These are phyloP conservation scores for Caloenas nicobarica DNA, from an alignment of 2,113 vertebrate genomes.

Conservation along the genomic window DNA sequence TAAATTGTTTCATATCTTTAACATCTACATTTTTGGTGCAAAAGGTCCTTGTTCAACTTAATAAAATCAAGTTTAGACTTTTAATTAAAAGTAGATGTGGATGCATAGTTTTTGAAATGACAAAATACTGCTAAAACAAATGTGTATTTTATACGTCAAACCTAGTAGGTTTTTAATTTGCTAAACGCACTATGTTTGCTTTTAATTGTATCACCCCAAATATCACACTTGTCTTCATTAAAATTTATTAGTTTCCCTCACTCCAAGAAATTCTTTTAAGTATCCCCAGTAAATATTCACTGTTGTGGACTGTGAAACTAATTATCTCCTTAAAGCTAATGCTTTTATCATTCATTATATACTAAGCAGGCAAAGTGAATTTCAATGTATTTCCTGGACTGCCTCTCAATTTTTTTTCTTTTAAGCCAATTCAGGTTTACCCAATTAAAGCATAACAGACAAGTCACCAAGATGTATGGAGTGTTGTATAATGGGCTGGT, in stretches of 20 bases:
- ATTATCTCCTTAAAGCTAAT: slow-evolving; percentile 38
- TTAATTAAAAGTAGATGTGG: neutral
- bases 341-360: neutral
- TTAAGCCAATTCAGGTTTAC: neutral
- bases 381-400: neutral
- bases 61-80: neutral
- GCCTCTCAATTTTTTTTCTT: neutral
- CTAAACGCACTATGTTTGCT: slow-evolving; percentile 18
- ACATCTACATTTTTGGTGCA: neutral
- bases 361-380: neutral
- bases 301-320: slow-evolving; percentile 25
- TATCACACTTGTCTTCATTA: slow-evolving; percentile 45
- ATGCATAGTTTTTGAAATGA: neutral
- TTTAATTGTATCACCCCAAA: slow-evolving; percentile 35
- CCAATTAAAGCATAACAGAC: neutral
- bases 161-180: neutral
- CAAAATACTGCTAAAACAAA: neutral
- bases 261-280: slow-evolving; percentile 16
- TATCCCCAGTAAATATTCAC: slow-evolving; percentile 25
- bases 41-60: neutral
- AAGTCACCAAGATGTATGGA: neutral
- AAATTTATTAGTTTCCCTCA: slow-evolving; percentile 12
- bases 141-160: neutral
- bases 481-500: neutral
- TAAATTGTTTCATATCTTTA: neutral